Percentiles rank a stretch among this genome's conserved stretches.
These are phyloP conservation scores for Aurelia sp. DNA, from an alignment of 30 jellyfish, hydroid and myxozoan species.

Conservation along the genomic window DNA sequence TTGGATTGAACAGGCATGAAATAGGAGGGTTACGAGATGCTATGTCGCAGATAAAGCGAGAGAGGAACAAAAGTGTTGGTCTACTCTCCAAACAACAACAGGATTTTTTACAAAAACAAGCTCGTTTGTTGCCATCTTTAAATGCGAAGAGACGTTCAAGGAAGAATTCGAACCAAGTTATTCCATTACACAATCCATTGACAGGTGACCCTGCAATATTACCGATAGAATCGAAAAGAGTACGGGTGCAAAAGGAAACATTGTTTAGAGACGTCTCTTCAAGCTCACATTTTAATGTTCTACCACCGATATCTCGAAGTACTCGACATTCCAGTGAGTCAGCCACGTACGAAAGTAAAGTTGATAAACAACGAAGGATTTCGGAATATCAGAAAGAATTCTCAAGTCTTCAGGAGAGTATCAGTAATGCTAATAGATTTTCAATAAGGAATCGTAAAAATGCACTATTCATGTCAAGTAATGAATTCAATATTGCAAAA, in stretches of 20 bases:
- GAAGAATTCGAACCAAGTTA: constrained; percentile 55
- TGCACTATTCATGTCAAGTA: neutral
- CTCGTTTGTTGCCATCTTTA: constrained; percentile 70
- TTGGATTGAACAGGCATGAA: constrained; percentile 73
- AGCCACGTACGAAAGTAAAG: constrained; percentile 11
- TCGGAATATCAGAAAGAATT: constrained; percentile 69
- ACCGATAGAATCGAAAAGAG: neutral
- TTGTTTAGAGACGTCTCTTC: neutral
- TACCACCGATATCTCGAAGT: constrained; percentile 56
- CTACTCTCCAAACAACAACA: constrained; percentile 74
- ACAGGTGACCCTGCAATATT: constrained; percentile 2
- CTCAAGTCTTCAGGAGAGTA: constrained; percentile 53
- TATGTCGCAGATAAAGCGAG: constrained; percentile 73
- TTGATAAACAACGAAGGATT: constrained; percentile 41
- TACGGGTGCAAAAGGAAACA: no score
- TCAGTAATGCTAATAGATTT: constrained; percentile 55
- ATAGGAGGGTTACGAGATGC: constrained; percentile 59
- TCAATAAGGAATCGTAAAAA: constrained; percentile 6
- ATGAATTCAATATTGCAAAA: neutral
- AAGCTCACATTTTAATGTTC: constrained; percentile 34
- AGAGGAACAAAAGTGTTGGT: constrained; percentile 73
- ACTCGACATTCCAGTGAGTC: neutral
- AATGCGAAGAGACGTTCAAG: constrained; percentile 27
- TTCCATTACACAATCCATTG: constrained; percentile 32
- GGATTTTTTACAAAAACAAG: constrained; percentile 58